Evolutionary conservation across 2,797 vertebrate species (phyloP), one percentile per base, ranked within the genome.

Genomic region (Phyllotis vaccarum): DNA sequence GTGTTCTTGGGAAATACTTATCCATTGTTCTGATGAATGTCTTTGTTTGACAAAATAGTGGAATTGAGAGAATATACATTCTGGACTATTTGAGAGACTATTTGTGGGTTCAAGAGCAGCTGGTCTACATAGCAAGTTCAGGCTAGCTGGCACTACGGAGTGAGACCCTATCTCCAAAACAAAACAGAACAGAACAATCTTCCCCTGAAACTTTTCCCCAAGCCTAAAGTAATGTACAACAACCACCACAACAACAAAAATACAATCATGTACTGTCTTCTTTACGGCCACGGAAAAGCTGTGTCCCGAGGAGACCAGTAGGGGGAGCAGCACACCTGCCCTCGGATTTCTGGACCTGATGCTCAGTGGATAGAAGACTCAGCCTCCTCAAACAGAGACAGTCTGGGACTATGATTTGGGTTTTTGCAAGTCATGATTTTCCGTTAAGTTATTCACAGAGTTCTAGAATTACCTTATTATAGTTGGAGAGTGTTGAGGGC

Each of bases 251-350:
- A 13, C 24, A 3, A 16, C 31, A 17, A 3, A 3, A 78, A 37
- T 21, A 37, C 24, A 56, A 56, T 24, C 24, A 40, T 56, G 13
- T 19, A 13, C 58, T 14, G 66, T 95, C 58, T 54, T 52, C 76
- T 74, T 96, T 64, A 22, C 37, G 80, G 0, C 64, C 85, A 2
- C 46, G 96, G 78, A 76, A 86, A 93, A 46, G 68, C 56, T 78
- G 29, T 86, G 17, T 40, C 0, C 0, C 0, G 2, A 12, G 34
- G 90, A 49, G 0, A 40, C 98, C 98, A 97, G 97, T 54, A 98
- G 98, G 97, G 98, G 98, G 98, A 97, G 97, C 95, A 96, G 85
- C 58, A 92, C 46, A 27, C 3, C 6, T 40, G 0, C 5, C 40
- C 40, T 40, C 89, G 34, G 70, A 46, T 76, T 95, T 95, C 49